Percentiles rank a stretch among this genome's conserved stretches.
phyloP scores from a whole-genome alignment of 92 coral and sea anemone species.

The Parazoanthus swiftii region DNA sequence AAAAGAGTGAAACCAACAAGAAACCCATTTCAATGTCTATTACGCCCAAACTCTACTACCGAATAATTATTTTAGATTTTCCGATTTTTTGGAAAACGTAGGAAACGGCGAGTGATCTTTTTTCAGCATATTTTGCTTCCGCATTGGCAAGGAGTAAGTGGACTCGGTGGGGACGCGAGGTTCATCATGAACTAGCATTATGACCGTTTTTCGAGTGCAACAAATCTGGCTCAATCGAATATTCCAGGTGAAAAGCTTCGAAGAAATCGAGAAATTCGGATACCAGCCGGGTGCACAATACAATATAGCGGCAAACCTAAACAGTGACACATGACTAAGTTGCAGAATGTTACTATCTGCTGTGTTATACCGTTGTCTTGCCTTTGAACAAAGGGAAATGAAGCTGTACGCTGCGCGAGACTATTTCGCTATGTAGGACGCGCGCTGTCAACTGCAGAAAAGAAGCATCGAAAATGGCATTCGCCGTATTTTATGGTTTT shows the following conservation, averaged over 20 bases:
- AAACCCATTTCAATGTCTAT: conserved; percentile 22
- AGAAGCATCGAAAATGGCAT: conserved; percentile 29
- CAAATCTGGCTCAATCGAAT: conserved; percentile 1
- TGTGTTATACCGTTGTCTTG: background rate
- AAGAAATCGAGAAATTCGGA: background rate
- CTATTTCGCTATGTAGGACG: background rate
- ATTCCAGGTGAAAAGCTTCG: conserved; percentile 3
- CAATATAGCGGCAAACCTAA: background rate
- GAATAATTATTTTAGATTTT: background rate
- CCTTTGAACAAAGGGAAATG: background rate
- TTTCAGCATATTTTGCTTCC: background rate
- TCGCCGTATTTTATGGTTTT: background rate
- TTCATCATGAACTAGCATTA: background rate
- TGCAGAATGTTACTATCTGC: background rate
- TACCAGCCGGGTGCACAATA: background rate
- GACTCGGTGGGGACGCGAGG: background rate
- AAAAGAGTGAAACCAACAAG: conserved; percentile 31
- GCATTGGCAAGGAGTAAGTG: background rate
- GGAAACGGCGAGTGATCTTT: background rate
- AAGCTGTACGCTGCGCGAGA: background rate
- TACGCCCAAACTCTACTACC: conserved; percentile 10
- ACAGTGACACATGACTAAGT: background rate
- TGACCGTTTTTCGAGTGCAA: background rate
- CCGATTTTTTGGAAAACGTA: background rate
- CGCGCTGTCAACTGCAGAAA: background rate